Evolutionary conservation across 2,888 invertebrate species (phyloP), one percentile per base, ranked within the genome.

Genomic region (Carterocephalus palaemon): DNA sequence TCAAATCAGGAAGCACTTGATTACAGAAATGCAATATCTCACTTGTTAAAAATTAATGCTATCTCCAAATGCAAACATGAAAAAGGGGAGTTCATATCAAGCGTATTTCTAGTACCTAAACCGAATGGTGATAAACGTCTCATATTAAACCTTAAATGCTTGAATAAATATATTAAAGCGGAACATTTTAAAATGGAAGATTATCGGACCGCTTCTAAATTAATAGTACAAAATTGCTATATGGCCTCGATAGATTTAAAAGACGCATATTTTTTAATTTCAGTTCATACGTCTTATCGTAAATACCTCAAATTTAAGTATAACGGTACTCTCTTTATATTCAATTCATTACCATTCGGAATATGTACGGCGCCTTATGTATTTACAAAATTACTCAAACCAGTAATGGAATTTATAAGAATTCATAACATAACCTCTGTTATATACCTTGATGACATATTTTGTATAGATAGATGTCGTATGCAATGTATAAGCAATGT

Each of bases 311-410:
- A 53, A 4, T 53, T 55, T 26, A 24, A 22, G 13, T 41, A 33
- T 9, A 33, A 41, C 4, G 5, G 26, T 10, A 12, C 9, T 10
- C 4, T 54, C 1, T 57, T 51, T 10, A 48, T 56, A 32, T 57
- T 57, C 36, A 52, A 52, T 16, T 46, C 40, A 12, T 8, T 57
- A 10, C 54, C 53, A 0, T 56, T 53, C 28, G 54, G 53, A 2
- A 20, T 57, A 10, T 47, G 37, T 20, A 46, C 53, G 0, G 51
- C 54, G 4, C 54, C 54, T 0, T 51, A 22, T 8, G 49, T 53
- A 3, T 57, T 55, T 10, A 57, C 57, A 0, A 57, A 57, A 48
- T 28, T 57, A 6, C 3, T 54, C 0, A 51, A 55, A 45, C 54
- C 53, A 5, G 45, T 56, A 2, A 28, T 53, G 6, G 26, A 52